A percentile compares a stretch with the other conserved stretches of the same genome.
Evolutionary conservation across 2,888 invertebrate species (phyloP).

Genomic region (Dicyrtomina minuta): DNA sequence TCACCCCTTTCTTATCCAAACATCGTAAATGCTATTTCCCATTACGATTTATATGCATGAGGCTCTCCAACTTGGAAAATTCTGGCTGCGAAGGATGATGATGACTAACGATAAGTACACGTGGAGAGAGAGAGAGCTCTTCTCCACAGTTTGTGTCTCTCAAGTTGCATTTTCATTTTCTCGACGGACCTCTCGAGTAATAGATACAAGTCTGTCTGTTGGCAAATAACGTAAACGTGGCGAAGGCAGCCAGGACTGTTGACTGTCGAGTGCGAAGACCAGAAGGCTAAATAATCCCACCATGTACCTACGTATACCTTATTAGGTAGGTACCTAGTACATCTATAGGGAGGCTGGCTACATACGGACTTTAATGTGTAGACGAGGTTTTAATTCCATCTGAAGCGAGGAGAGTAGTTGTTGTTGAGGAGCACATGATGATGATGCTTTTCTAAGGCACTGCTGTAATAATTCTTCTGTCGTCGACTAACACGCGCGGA

Average conservation of each 20-base stretch:
- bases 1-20: slow-evolving; percentile 18
- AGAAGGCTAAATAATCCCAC: not conserved
- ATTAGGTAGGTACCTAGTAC: no score
- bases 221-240: not conserved
- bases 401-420: not conserved
- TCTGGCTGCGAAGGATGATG: no score
- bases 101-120: not conserved
- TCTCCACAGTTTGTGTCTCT: not conserved
- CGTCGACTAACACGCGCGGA: not conserved
- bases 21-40: slow-evolving; percentile 25
- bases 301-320: no score
- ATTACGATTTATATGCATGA: slow-evolving; percentile 13
- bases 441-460: slow-evolving; percentile 10
- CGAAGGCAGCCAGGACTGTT: not conserved
- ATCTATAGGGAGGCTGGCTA: no score
- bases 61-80: no score
- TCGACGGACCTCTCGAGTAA: no score
- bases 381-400: not conserved
- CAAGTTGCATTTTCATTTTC: not conserved
- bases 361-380: no score
- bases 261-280: not conserved
- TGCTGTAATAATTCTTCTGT: slow-evolving; percentile 7
- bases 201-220: no score
- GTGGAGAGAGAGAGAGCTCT: not conserved
- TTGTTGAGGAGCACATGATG: slow-evolving; percentile 5